Percentiles rank a stretch among this genome's conserved stretches.
Conservation (phyloP, 2,797 vertebrate species). For the Coilia nasus region DNA sequence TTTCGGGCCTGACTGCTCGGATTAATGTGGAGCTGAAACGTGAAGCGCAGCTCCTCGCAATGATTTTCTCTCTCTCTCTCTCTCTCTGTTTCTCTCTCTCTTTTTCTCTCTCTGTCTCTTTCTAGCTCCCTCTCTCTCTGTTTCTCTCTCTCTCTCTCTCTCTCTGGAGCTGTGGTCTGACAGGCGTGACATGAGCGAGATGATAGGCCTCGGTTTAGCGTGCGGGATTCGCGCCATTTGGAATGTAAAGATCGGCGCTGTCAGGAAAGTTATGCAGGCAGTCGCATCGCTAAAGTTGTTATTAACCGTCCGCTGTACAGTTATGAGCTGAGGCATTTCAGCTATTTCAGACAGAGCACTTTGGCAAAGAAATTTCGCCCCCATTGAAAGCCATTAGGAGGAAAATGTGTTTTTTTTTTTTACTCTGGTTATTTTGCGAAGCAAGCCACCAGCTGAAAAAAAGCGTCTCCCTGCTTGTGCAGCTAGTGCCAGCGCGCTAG, state of each 20-base stretch:
- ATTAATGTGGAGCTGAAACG: background rate
- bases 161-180: background rate
- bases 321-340: background rate
- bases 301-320: background rate
- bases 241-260: background rate
- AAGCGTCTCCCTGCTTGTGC: background rate
- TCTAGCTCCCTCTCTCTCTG: no score
- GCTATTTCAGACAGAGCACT: no score
- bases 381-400: background rate
- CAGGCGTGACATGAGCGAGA: slow-evolving; percentile 19
- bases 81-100: background rate
- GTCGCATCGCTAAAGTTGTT: background rate
- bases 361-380: background rate
- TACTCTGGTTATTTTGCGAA: background rate
- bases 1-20: slow-evolving; percentile 17
- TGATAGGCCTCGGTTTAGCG: background rate
- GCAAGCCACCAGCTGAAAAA: background rate
- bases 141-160: no score
- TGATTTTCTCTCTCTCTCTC: slow-evolving; percentile 4
- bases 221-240: background rate
- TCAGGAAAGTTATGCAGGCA: background rate
- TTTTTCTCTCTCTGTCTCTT: no score
- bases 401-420: background rate
- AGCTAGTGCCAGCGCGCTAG: background rate
- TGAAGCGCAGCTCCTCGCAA: background rate